Conservation (phyloP, 2,113 vertebrate genomes). For the Pelmatolapia mariae region DNA sequence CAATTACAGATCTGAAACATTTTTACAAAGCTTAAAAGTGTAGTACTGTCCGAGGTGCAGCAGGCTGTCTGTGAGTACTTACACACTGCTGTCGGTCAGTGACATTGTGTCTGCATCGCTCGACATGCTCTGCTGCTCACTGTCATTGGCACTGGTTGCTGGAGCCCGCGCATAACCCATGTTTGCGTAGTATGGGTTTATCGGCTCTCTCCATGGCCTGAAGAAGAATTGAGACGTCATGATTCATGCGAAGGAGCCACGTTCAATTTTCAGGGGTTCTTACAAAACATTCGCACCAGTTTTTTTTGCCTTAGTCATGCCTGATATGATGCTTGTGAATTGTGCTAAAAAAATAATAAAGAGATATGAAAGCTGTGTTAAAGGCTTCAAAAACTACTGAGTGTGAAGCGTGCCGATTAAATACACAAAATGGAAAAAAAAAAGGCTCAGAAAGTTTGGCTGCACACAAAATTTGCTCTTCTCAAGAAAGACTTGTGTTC, state of each 20-base stretch:
- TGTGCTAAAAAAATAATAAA: background rate
- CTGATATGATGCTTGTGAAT: background rate
- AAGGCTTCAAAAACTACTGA: background rate
- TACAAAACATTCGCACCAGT: background rate
- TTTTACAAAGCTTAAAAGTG: background rate
- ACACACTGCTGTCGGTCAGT: constrained; percentile 92
- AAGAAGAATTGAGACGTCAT: background rate
- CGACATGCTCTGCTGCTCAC: constrained; percentile 99
- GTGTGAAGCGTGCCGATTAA: background rate
- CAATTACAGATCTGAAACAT: background rate
- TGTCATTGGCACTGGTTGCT: constrained; percentile 95
- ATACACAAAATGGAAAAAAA: background rate
- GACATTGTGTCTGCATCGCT: constrained; percentile 96
- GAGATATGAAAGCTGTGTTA: background rate
- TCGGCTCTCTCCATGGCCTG: constrained; percentile 87
- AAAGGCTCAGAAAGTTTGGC: background rate
- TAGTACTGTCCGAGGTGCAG: background rate
- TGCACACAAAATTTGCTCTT: background rate
- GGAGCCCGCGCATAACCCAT: constrained; percentile 91
- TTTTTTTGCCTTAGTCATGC: background rate
- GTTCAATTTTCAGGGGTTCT: background rate
- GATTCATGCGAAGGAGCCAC: background rate
- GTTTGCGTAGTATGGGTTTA: constrained; percentile 94
- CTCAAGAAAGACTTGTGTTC: background rate
- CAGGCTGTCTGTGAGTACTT: constrained; percentile 62